Percentiles rank a stretch among this genome's conserved stretches.
Evolutionary conservation across 2,888 invertebrate genomes (phyloP).

Genomic region (Callosobruchus maculatus): DNA sequence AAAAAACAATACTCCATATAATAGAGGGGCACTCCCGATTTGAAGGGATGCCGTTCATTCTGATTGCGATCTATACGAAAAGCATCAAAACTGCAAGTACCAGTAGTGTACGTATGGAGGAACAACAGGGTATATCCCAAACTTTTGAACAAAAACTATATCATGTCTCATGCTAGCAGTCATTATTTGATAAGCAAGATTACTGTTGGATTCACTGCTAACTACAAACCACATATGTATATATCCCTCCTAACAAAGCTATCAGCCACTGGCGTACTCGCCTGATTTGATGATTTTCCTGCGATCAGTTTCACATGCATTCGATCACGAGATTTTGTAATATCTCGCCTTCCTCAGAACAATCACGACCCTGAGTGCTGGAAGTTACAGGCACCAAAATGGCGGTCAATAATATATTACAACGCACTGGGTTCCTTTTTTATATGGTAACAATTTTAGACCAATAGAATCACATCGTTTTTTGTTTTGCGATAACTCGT

Average conservation of each 20-base stretch:
- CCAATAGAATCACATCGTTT: background rate
- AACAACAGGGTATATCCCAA: too few species aligned
- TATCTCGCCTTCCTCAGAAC: constrained; percentile 9
- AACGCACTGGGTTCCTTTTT: constrained; percentile 8
- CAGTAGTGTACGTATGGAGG: too few species aligned
- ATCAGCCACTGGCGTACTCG: background rate
- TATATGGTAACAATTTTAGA: background rate
- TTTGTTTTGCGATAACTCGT: background rate
- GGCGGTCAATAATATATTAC: background rate
- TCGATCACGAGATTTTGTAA: constrained; percentile 20
- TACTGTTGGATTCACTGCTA: too few species aligned
- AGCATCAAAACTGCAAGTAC: constrained; percentile 26
- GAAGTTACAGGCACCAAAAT: background rate
- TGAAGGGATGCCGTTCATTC: constrained; percentile 27
- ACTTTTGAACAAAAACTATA: too few species aligned
- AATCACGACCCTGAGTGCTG: constrained; percentile 4
- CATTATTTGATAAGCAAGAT: too few species aligned
- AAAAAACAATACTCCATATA: constrained; percentile 36
- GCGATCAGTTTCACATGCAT: constrained; percentile 4
- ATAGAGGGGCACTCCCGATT: constrained; percentile 25
- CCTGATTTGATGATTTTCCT: background rate
- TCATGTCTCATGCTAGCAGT: too few species aligned
- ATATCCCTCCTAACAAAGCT: too few species aligned
- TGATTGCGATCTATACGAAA: constrained; percentile 21
- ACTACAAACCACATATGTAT: too few species aligned